These are phyloP conservation scores for Arrhopalites spinosus DNA, from an alignment of 2,888 invertebrate genomes.

Conservation along the genomic window DNA sequence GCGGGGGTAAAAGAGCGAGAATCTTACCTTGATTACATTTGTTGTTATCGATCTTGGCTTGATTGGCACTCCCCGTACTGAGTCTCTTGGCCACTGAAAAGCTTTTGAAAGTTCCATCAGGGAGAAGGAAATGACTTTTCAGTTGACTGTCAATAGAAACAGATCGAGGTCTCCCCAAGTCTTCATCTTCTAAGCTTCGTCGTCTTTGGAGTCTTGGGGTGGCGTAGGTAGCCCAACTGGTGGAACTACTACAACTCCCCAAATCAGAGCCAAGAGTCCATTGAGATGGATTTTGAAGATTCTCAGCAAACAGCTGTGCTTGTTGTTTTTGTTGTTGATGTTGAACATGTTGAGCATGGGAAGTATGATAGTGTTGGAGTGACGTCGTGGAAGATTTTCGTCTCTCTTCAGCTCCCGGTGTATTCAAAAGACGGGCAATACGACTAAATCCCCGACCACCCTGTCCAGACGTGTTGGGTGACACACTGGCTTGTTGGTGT, in stretches of 20 bases:
- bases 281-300: not conserved
- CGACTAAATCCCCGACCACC: constrained; percentile 17
- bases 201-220: constrained; percentile 35
- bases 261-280: not conserved
- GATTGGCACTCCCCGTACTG: constrained; percentile 36
- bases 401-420: constrained; percentile 26
- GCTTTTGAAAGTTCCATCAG: constrained; percentile 16
- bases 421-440: constrained; percentile 38
- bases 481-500: not conserved
- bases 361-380: constrained; percentile 17
- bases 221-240: constrained; percentile 17
- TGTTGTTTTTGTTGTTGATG: constrained; percentile 6
- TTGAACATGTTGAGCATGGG: constrained; percentile 17
- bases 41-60: constrained; percentile 27
- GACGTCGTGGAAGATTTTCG: constrained; percentile 17
- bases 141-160: constrained; percentile 40
- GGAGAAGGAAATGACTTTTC: constrained; percentile 28
- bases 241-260: not conserved
- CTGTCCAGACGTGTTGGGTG: not conserved
- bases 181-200: constrained; percentile 41
- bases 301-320: not conserved
- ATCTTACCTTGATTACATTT: constrained; percentile 35
- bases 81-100: constrained; percentile 29
- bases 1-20: not conserved
- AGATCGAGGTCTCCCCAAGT: constrained; percentile 36